A percentile compares a stretch with the other conserved stretches of the same genome.
phyloP scores from a whole-genome alignment of 2,888 invertebrate species.

The Linhomoeus sp. region DNA sequence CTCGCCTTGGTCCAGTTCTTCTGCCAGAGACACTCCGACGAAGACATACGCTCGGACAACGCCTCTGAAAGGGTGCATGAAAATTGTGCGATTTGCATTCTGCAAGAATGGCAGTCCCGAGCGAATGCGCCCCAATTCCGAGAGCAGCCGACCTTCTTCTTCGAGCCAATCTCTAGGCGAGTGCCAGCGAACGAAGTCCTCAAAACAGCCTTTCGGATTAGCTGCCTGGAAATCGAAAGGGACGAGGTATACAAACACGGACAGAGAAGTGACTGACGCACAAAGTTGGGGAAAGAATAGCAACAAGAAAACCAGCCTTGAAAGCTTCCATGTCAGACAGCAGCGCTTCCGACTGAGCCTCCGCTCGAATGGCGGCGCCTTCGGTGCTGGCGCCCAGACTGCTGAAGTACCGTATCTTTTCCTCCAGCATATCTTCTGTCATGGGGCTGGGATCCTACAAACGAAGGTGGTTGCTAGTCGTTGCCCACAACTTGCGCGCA shows the following conservation, averaged over 20 bases:
- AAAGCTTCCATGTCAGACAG: constrained; percentile 96
- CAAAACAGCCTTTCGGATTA: constrained; percentile 69
- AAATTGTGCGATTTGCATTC: neutral
- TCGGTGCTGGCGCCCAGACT: constrained; percentile 64
- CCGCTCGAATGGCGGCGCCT: constrained; percentile 60
- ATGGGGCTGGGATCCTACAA: constrained; percentile 74
- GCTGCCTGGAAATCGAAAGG: constrained; percentile 60
- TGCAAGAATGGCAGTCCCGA: no score
- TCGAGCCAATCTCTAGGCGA: constrained; percentile 86
- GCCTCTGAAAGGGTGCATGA: constrained; percentile 2
- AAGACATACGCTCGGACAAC: constrained; percentile 41
- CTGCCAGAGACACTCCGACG: constrained; percentile 76
- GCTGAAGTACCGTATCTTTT: constrained; percentile 71
- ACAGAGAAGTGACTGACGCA: no score
- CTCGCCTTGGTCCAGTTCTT: constrained; percentile 73
- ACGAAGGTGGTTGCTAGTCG: neutral
- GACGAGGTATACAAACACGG: no score
- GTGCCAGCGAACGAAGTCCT: constrained; percentile 95
- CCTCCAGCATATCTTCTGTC: constrained; percentile 86
- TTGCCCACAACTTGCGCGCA: no score
- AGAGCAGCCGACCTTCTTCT: constrained; percentile 16
- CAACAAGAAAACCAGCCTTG: constrained; percentile 40
- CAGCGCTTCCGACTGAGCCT: constrained; percentile 84
- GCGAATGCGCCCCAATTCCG: no score
- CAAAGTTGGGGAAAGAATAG: neutral